These are phyloP conservation scores for Propithecus deckenii DNA, from an alignment of 2,797 vertebrate genomes.

Conservation along the genomic window DNA sequence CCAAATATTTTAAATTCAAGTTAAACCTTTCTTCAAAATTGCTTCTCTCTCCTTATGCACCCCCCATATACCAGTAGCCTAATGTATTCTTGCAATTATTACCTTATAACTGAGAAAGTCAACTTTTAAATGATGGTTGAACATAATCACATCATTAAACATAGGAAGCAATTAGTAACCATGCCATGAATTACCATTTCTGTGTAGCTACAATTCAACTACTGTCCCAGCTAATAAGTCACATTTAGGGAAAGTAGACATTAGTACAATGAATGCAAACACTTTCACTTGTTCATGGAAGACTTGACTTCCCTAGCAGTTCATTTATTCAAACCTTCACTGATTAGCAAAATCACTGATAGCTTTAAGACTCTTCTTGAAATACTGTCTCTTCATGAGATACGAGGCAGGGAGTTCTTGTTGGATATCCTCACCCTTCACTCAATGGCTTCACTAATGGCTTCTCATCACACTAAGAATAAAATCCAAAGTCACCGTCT, in stretches of 20 bases:
- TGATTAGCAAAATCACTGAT: background rate
- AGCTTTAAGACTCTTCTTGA: background rate
- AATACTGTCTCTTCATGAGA: background rate
- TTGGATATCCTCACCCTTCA: background rate
- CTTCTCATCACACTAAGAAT: background rate
- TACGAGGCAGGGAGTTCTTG: background rate
- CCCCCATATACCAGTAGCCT: background rate
- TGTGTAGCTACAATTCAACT: background rate
- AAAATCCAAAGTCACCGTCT: background rate
- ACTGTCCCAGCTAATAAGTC: background rate
- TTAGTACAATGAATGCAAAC: background rate
- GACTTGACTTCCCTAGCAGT: background rate
- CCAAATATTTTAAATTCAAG: slow-evolving; percentile 26
- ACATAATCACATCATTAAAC: background rate
- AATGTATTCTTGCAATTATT: background rate
- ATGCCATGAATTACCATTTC: background rate
- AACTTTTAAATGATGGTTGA: background rate
- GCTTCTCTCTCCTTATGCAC: background rate
- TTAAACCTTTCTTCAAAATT: background rate
- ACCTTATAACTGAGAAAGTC: background rate
- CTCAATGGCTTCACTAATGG: background rate
- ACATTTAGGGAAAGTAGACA: background rate
- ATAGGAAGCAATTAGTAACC: background rate
- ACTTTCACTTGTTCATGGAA: background rate
- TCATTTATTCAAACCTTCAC: background rate